Evolutionary conservation across 2,888 invertebrate genomes (phyloP).

Genomic region (Gastracanthus pulcherrimus): DNA sequence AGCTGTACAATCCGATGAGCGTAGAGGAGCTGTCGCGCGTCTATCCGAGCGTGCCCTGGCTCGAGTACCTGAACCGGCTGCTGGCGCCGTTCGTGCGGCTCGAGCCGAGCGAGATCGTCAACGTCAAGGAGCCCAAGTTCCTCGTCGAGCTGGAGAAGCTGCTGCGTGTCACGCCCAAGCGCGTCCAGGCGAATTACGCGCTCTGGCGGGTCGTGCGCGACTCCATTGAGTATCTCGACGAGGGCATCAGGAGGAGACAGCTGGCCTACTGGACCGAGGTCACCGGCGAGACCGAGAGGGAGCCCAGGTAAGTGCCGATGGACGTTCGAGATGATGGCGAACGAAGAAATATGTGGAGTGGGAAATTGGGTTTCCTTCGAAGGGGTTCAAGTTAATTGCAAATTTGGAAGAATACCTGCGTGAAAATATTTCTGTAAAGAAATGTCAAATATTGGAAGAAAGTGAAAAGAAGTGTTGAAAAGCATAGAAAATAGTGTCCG

Average conservation of each 20-base stretch:
- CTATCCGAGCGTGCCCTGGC: conserved; percentile 88
- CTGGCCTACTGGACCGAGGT: conserved; percentile 73
- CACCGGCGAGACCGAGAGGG: conserved; percentile 73
- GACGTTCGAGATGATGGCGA: too few species aligned
- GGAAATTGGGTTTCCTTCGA: too few species aligned
- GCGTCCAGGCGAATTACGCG: conserved; percentile 79
- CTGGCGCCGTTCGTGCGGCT: conserved; percentile 83
- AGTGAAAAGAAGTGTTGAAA: too few species aligned
- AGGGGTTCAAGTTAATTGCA: too few species aligned
- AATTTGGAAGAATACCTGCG: too few species aligned
- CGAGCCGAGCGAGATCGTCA: conserved; percentile 84
- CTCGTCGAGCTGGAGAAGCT: conserved; percentile 46
- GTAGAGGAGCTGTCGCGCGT: conserved; percentile 85
- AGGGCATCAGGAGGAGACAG: conserved; percentile 72
- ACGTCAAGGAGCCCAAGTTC: conserved; percentile 86
- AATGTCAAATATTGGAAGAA: too few species aligned
- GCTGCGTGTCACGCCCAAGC: conserved; percentile 61
- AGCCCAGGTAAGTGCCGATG: conserved; percentile 73
- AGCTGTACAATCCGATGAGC: conserved; percentile 92
- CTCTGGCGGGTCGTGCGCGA: conserved; percentile 78
- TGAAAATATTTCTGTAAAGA: too few species aligned
- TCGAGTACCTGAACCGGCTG: conserved; percentile 88
- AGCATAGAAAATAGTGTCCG: too few species aligned
- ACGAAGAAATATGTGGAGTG: too few species aligned
- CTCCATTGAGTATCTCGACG: conserved; percentile 72